Conservation (phyloP, 2,888 invertebrate genomes). For the Conomelus anceps region DNA sequence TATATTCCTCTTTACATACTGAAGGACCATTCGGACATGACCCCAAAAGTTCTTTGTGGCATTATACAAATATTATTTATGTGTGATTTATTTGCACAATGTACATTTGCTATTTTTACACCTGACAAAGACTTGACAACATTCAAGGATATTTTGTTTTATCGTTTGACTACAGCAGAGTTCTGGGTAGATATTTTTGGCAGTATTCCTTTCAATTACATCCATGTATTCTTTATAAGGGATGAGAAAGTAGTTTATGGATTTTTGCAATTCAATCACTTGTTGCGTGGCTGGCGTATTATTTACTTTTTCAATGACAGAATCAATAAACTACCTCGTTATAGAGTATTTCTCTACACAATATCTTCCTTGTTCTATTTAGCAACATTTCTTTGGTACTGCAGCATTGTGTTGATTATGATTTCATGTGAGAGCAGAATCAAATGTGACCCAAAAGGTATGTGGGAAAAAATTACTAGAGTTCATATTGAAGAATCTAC, state of each 20-base stretch:
- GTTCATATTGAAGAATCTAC: no score
- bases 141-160: neutral
- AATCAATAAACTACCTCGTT: neutral
- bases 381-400: neutral
- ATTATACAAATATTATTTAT: neutral
- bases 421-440: neutral
- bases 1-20: neutral
- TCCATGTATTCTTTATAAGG: neutral
- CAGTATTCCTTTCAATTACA: neutral
- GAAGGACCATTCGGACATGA: neutral
- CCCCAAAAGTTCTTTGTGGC: neutral
- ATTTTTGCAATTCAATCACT: neutral
- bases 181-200: neutral
- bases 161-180: neutral
- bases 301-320: neutral
- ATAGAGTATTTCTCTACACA: neutral
- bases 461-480: neutral
- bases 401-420: neutral
- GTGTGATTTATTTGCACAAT: neutral
- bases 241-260: neutral
- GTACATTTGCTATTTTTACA: neutral
- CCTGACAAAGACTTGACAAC: neutral
- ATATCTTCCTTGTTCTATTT: neutral
- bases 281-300: neutral
- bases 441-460: neutral